Percentiles rank a stretch among this genome's conserved stretches.
phyloP scores from a whole-genome alignment of 2,888 invertebrate genomes.

The Dicyrtomina minuta region DNA sequence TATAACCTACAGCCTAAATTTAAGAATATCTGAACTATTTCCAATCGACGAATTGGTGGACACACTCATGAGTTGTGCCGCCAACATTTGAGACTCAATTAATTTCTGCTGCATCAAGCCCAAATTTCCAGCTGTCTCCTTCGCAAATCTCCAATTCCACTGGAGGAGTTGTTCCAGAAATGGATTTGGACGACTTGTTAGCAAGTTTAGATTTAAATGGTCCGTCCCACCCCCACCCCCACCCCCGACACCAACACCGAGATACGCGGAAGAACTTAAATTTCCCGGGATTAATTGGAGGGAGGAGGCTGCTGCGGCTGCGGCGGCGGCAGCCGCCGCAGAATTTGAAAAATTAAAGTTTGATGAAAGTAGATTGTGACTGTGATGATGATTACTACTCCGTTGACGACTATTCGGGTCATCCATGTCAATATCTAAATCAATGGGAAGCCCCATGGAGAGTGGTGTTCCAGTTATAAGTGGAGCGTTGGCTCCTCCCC shows the following conservation, averaged over 20 bases:
- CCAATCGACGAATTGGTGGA: constrained; percentile 8
- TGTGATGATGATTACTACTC: too few relatives aligned
- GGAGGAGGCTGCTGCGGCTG: background rate
- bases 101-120: constrained; percentile 48
- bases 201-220: background rate
- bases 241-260: too few relatives aligned
- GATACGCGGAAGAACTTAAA: background rate
- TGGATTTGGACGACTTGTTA: constrained; percentile 36
- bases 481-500: background rate
- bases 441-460: too few relatives aligned
- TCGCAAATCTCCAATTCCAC: constrained; percentile 50
- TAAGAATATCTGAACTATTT: constrained; percentile 20
- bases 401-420: too few relatives aligned
- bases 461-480: too few relatives aligned
- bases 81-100: constrained; percentile 47
- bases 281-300: background rate
- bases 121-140: constrained; percentile 46
- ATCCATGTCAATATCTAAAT: too few relatives aligned
- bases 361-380: constrained; percentile 9
- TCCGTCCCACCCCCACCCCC: background rate
- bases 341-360: constrained; percentile 10
- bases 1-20: constrained; percentile 16
- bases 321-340: background rate
- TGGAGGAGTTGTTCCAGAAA: constrained; percentile 48
- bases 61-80: constrained; percentile 48